These are phyloP conservation scores for Ceratothoa steindachneri DNA, from an alignment of 2,888 invertebrate genomes.

Conservation along the genomic window DNA sequence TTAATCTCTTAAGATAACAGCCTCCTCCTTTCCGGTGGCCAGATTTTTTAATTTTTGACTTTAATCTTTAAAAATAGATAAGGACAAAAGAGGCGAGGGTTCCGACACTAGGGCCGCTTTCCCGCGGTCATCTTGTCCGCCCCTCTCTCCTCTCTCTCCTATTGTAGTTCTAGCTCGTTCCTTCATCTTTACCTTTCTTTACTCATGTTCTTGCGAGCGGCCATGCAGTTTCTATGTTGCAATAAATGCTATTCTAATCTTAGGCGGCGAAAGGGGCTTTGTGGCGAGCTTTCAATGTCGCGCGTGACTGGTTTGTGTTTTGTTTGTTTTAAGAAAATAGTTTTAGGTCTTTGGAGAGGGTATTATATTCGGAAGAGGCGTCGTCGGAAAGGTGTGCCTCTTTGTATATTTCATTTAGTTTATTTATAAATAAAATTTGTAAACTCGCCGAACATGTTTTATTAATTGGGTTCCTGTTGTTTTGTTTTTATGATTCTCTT, in stretches of 20 bases:
- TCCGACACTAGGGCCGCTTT: conserved; percentile 29
- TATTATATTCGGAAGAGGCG: conserved; percentile 47
- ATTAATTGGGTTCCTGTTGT: conserved; percentile 12
- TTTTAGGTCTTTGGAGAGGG: conserved; percentile 44
- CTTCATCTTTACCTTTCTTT: background rate
- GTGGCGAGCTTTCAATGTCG: background rate
- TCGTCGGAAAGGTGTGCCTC: conserved; percentile 36
- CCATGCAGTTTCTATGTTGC: background rate
- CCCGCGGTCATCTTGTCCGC: conserved; percentile 35
- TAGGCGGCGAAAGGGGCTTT: background rate
- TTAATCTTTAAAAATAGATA: conserved; percentile 24
- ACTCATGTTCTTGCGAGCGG: background rate
- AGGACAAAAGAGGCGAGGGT: conserved; percentile 28
- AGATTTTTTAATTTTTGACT: conserved; percentile 31
- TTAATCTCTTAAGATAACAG: conserved; percentile 25
- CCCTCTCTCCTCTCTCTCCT: conserved; percentile 20
- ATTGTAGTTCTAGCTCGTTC: background rate
- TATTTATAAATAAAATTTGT: conserved; percentile 45
- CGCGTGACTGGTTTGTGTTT: background rate
- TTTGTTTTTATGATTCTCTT: background rate
- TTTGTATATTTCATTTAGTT: conserved; percentile 34
- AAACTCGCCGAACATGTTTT: conserved; percentile 29
- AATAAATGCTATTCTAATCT: background rate
- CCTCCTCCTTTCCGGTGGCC: conserved; percentile 16
- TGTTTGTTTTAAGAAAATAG: conserved; percentile 34